Evolutionary conservation across 2,113 vertebrate species (phyloP).

Genomic region (Meriones unguiculatus): DNA sequence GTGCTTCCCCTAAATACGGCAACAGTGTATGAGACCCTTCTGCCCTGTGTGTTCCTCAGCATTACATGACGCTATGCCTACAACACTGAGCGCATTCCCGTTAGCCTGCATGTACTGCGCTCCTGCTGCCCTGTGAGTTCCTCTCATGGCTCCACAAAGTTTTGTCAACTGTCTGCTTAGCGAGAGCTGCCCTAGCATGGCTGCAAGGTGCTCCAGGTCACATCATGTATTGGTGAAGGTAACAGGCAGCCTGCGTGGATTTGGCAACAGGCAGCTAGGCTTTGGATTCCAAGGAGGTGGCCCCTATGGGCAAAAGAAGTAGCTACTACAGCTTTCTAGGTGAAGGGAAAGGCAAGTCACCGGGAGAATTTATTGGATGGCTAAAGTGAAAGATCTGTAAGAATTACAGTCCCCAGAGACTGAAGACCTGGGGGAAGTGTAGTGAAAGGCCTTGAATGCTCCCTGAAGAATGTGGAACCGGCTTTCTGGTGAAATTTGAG

Average conservation of each 20-base stretch:
- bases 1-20: neutral
- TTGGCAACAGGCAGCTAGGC: too few species aligned
- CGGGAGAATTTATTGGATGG: neutral
- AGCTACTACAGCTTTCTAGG: constrained; percentile 41
- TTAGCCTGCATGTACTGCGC: neutral
- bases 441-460: neutral
- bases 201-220: neutral
- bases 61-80: neutral
- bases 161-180: neutral
- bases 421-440: neutral
- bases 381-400: neutral
- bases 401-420: neutral
- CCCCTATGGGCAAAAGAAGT: neutral
- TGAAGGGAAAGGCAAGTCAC: neutral
- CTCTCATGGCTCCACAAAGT: neutral
- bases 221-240: neutral
- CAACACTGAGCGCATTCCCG: constrained; percentile 3
- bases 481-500: neutral
- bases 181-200: neutral
- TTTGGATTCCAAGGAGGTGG: neutral
- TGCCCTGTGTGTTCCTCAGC: neutral
- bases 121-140: neutral
- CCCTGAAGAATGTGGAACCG: neutral
- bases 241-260: neutral
- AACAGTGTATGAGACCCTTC: neutral